Conservation (phyloP, 2,113 vertebrate species). For the Brachionichthys hirsutus region DNA sequence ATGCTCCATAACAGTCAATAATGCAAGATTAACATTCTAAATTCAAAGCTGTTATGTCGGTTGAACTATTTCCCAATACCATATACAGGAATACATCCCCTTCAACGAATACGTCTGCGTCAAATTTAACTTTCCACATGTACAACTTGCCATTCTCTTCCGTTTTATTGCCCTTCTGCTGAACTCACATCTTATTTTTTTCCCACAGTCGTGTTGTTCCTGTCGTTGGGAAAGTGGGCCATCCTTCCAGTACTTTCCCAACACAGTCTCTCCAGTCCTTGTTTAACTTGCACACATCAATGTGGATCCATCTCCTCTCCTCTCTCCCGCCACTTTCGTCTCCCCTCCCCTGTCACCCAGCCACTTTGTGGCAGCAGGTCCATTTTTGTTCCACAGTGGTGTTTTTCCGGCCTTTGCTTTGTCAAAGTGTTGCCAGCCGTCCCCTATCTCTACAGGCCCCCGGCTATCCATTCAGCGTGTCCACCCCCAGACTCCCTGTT, state of each 20-base stretch:
- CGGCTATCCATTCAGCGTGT: conserved; percentile 22
- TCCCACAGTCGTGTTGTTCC: conserved; percentile 21
- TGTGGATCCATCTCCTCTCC: not conserved
- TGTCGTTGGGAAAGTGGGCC: conserved; percentile 36
- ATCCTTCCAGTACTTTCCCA: conserved; percentile 35
- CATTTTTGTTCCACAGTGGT: conserved; percentile 16
- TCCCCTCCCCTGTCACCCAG: conserved; percentile 32
- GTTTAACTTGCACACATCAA: conserved; percentile 29
- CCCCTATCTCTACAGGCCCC: conserved; percentile 29
- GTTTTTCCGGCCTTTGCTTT: conserved; percentile 44
- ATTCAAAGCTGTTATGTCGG: too few species aligned
- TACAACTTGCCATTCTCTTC: too few species aligned
- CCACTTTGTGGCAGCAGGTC: conserved; percentile 19
- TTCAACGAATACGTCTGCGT: too few species aligned
- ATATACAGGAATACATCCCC: too few species aligned
- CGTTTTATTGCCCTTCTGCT: conserved; percentile 26
- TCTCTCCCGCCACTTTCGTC: conserved; percentile 10
- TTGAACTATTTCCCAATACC: too few species aligned
- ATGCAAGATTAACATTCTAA: too few species aligned
- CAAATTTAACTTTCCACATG: too few species aligned
- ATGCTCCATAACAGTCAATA: too few species aligned
- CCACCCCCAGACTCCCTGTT: conserved; percentile 18
- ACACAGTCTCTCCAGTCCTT: conserved; percentile 18
- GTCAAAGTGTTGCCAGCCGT: conserved; percentile 46
- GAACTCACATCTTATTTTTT: conserved; percentile 38